Evolutionary conservation across 2,888 invertebrate species (phyloP).

Genomic region (Clanis bilineata): DNA sequence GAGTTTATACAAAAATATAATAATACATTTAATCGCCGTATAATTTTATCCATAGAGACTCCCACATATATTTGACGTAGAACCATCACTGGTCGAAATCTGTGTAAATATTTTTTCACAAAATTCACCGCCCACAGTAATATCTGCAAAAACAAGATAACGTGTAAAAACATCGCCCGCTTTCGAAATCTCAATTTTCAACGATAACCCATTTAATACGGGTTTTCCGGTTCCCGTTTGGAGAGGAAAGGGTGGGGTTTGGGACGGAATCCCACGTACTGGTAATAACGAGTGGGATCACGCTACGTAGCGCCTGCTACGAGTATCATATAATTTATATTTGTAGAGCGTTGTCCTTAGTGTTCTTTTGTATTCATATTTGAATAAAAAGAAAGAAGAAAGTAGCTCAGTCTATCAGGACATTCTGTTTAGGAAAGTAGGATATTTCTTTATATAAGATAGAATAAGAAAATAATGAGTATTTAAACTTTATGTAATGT

Average conservation of each 20-base stretch:
- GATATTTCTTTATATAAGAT: background rate
- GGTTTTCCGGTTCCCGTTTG: conserved; percentile 44
- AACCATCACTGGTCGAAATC: background rate
- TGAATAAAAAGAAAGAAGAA: too few relatives aligned
- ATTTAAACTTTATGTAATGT: too few relatives aligned
- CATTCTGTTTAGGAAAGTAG: too few relatives aligned
- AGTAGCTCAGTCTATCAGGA: too few relatives aligned
- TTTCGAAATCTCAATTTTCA: conserved; percentile 37
- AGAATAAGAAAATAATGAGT: background rate
- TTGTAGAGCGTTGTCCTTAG: background rate
- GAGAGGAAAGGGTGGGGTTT: conserved; percentile 39
- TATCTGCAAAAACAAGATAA: conserved; percentile 30
- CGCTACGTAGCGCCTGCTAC: conserved; percentile 46
- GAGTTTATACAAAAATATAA: too few relatives aligned
- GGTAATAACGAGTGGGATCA: conserved; percentile 40
- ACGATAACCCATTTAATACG: conserved; percentile 41
- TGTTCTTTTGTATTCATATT: background rate
- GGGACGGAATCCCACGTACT: conserved; percentile 33
- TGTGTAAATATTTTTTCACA: conserved; percentile 10
- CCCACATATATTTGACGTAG: background rate
- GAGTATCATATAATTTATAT: conserved; percentile 9
- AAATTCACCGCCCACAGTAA: conserved; percentile 21
- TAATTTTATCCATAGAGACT: background rate
- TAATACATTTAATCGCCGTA: background rate
- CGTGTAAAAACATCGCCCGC: conserved; percentile 21